Percentiles rank a stretch among this genome's conserved stretches.
These are phyloP conservation scores for Chinchilla lanigera DNA, from an alignment of 2,113 vertebrate species.

Conservation along the genomic window DNA sequence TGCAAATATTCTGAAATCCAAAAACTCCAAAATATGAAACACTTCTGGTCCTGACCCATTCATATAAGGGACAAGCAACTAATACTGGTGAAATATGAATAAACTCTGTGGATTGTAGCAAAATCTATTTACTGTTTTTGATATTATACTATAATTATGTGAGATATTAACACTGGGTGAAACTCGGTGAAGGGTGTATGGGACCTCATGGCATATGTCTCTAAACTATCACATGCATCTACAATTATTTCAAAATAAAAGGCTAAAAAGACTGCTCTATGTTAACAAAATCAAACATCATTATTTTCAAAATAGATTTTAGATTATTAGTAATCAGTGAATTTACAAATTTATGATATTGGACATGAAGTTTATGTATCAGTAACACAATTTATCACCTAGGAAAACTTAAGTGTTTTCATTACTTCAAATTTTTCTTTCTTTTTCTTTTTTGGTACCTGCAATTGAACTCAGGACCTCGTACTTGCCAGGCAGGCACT, in stretches of 20 bases:
- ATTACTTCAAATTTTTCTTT: background rate
- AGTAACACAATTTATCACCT: constrained; percentile 39
- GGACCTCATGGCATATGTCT: background rate
- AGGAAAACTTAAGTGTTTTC: background rate
- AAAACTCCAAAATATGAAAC: background rate
- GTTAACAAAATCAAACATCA: constrained; percentile 26
- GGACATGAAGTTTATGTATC: constrained; percentile 2
- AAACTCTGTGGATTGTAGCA: background rate
- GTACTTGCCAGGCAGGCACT: too few relatives aligned
- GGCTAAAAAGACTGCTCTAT: background rate
- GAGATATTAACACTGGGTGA: background rate
- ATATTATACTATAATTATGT: background rate
- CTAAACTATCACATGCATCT: background rate
- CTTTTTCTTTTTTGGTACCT: too few relatives aligned
- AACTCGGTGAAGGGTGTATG: background rate
- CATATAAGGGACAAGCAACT: background rate
- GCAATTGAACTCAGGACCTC: too few relatives aligned
- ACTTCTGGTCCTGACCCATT: background rate
- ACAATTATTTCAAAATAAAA: constrained; percentile 53
- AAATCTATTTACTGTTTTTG: constrained; percentile 37
- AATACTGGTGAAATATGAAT: background rate
- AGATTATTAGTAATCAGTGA: constrained; percentile 3
- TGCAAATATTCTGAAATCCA: background rate
- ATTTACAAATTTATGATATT: constrained; percentile 40
- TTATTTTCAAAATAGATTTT: constrained; percentile 1